These are phyloP conservation scores for Lipotes vexillifer DNA, from an alignment of 2,113 vertebrate species.

Conservation along the genomic window DNA sequence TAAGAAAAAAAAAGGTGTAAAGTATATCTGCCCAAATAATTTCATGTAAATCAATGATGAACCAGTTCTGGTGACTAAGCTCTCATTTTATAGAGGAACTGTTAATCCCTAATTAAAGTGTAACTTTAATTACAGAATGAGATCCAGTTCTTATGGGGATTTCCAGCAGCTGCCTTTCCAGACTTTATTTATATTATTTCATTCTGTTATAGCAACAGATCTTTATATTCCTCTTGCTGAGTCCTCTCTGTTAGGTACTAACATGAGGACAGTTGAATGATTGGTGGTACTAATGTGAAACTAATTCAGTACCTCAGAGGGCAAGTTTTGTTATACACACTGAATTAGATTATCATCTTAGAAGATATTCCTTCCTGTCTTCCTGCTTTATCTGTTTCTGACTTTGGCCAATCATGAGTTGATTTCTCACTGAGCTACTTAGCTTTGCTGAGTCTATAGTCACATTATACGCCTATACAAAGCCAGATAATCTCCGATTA, in stretches of 20 bases:
- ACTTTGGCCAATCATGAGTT: not conserved
- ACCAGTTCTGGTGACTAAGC: not conserved
- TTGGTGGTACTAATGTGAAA: not conserved
- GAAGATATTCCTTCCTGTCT: not conserved
- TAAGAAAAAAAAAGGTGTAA: no score
- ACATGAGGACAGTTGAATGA: not conserved
- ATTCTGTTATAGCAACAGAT: not conserved
- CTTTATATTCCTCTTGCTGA: not conserved
- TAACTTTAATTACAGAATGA: not conserved
- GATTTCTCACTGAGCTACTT: not conserved
- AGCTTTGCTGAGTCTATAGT: not conserved
- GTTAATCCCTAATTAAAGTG: not conserved
- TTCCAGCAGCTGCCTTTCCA: not conserved
- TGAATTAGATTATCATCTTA: not conserved
- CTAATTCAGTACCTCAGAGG: accelerated
- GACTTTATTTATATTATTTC: not conserved
- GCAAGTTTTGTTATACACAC: not conserved
- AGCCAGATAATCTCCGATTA: not conserved
- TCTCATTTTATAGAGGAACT: slow-evolving; percentile 6
- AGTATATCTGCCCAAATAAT: not conserved
- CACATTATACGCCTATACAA: not conserved
- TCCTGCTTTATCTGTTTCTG: not conserved
- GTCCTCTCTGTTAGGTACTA: not conserved
- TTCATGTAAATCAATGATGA: not conserved
- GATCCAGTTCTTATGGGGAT: not conserved